phyloP scores from a whole-genome alignment of 2,888 invertebrate species.

The Sthenelais limicola region DNA sequence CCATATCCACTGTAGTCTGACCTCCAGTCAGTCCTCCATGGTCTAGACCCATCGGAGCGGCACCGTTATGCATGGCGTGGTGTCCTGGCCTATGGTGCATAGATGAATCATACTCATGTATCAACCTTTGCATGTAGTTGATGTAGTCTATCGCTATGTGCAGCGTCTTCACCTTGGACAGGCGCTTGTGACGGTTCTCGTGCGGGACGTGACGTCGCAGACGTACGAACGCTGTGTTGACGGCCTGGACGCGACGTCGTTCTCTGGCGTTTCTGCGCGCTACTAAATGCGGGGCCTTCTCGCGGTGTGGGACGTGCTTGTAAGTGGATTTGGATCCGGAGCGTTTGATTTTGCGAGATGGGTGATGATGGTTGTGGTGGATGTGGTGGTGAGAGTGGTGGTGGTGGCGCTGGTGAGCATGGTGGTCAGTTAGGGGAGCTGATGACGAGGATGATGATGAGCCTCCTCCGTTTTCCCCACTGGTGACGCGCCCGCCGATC shows the following conservation, averaged over 20 bases:
- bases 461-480: too few species aligned
- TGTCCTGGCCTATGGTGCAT: constrained; percentile 7
- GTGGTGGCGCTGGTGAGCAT: neutral
- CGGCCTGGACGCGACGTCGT: constrained; percentile 78
- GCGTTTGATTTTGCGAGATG: constrained; percentile 29
- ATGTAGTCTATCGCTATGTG: constrained; percentile 42
- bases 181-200: constrained; percentile 73
- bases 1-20: constrained; percentile 30
- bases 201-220: constrained; percentile 77
- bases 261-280: constrained; percentile 78
- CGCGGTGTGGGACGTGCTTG: constrained; percentile 72
- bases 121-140: constrained; percentile 40
- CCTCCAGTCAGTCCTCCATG: neutral
- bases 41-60: neutral
- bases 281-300: constrained; percentile 77
- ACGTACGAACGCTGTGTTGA: constrained; percentile 78
- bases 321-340: constrained; percentile 51
- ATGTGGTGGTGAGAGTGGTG: neutral
- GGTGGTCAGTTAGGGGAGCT: neutral
- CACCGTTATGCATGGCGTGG: neutral
- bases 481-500: too few species aligned
- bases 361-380: neutral
- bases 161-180: constrained; percentile 76
- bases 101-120: constrained; percentile 36
- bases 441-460: too few species aligned